These are phyloP conservation scores for Halcyon malimbica DNA, from an alignment of 2,113 vertebrate species.

Conservation along the genomic window DNA sequence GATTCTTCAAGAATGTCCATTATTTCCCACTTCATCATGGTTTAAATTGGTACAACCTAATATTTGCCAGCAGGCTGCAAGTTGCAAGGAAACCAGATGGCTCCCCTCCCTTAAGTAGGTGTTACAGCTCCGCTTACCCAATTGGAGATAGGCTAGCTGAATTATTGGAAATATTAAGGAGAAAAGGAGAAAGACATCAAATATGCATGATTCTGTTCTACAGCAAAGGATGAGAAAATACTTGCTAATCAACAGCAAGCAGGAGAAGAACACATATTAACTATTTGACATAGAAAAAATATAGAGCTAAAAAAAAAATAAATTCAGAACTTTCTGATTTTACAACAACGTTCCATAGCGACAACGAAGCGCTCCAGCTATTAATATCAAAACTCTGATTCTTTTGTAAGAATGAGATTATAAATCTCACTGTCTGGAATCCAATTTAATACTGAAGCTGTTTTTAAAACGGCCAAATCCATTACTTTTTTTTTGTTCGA, in stretches of 20 bases:
- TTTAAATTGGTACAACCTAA: constrained; percentile 49
- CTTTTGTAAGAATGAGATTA: not conserved
- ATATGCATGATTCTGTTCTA: not conserved
- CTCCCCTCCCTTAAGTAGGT: constrained; percentile 44
- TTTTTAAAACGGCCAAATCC: not conserved
- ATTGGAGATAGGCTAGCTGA: not conserved
- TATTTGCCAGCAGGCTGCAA: constrained; percentile 48
- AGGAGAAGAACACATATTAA: not conserved
- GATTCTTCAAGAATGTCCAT: constrained; percentile 33
- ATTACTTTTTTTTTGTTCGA: constrained; percentile 15
- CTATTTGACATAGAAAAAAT: not conserved
- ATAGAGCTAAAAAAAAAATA: not conserved
- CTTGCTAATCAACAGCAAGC: not conserved
- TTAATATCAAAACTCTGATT: not conserved
- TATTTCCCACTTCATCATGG: constrained; percentile 65
- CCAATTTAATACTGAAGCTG: not conserved
- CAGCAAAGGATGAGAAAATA: not conserved
- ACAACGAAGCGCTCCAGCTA: not conserved
- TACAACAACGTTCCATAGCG: not conserved
- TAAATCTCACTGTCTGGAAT: not conserved
- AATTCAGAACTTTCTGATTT: not conserved
- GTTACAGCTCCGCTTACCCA: not conserved
- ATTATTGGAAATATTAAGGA: constrained; percentile 34
- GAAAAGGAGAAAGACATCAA: constrained; percentile 18
- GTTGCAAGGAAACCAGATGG: constrained; percentile 48